Base-by-base conservation (phyloP, 2,113 vertebrate genomes). In the Phaethornis superciliosus region DNA sequence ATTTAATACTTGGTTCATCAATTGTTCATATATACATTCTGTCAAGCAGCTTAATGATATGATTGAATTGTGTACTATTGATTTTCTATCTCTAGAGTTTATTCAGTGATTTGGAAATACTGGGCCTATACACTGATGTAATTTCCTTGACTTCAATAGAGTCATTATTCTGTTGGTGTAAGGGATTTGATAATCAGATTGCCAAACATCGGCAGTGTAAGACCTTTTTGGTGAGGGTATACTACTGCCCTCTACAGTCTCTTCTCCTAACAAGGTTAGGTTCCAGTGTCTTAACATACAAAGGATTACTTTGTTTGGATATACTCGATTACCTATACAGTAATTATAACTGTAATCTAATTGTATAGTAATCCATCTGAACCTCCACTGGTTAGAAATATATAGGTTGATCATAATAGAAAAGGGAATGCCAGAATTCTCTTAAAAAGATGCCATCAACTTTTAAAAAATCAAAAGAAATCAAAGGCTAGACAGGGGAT, bases 1-100 rank as follows among this genome's bases (percentile, higher is more conserved):
- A 97, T 95, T 94, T 96, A 96, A 94, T 96, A 88, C 80, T 94
- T 76, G 69, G 88, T 94, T 95, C 95, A 94, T 96, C 96, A 95
- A 96, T 94, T 97, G 92, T 96, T 94, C 95, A 93, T 96, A 95
- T 87, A 87, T 95, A 94, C 21, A 1, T 95, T 93, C 90, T 92
- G 92, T 96, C 95, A 96, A 95, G 92, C 80, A 94, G 81, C 77
- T 95, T 95, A 97, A 96, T 95, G 94, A 85, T 87, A 96, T 95
- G 93, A 96, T 94, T 96, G 94, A 97, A 96, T 94, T 96, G 92
- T 85, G 68, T 80, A 42, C 46, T 90, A 96, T 97, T 86, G 94
- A 95, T 97, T 97, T 96, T 93, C 95, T 94, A 93, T 96, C 95
- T 88, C 89, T 91, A 94, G 91, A 51, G 68, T 95, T 95, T 95